Percentiles rank a stretch among this genome's conserved stretches.
These are phyloP conservation scores for Bimastos eiseni DNA, from an alignment of 2,888 invertebrate genomes.

Conservation along the genomic window DNA sequence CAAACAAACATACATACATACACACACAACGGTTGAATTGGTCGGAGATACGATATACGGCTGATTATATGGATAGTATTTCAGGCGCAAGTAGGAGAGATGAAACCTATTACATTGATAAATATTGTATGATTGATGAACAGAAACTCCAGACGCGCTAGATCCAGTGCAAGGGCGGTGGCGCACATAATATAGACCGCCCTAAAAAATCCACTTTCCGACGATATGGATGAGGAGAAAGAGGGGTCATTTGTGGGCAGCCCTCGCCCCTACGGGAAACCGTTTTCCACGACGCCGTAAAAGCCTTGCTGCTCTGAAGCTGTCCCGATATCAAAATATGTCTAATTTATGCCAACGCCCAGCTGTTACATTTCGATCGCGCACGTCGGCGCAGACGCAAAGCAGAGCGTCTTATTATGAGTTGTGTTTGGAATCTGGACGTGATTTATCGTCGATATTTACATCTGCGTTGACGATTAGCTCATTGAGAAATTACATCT, in stretches of 20 bases:
- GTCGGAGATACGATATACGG: neutral
- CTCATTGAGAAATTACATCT: neutral
- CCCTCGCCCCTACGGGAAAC: neutral
- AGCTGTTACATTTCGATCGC: neutral
- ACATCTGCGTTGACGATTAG: neutral
- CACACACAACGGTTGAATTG: neutral
- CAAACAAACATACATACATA: neutral
- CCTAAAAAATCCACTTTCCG: neutral
- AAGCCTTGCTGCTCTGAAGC: neutral
- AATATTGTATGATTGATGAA: neutral
- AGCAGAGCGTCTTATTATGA: neutral
- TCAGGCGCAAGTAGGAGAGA: neutral
- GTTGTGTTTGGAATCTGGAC: neutral
- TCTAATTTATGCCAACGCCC: neutral
- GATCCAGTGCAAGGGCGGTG: neutral
- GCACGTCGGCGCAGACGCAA: neutral
- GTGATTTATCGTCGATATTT: neutral
- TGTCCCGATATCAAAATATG: neutral
- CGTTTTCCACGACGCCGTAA: neutral
- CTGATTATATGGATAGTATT: neutral
- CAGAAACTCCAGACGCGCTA: neutral
- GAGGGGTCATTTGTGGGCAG: neutral
- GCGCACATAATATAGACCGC: neutral
- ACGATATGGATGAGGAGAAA: neutral
- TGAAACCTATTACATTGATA: neutral